Percentiles rank a stretch among this genome's conserved stretches.
Evolutionary conservation across 2,888 invertebrate species (phyloP).

Genomic region (Pteria penguin): DNA sequence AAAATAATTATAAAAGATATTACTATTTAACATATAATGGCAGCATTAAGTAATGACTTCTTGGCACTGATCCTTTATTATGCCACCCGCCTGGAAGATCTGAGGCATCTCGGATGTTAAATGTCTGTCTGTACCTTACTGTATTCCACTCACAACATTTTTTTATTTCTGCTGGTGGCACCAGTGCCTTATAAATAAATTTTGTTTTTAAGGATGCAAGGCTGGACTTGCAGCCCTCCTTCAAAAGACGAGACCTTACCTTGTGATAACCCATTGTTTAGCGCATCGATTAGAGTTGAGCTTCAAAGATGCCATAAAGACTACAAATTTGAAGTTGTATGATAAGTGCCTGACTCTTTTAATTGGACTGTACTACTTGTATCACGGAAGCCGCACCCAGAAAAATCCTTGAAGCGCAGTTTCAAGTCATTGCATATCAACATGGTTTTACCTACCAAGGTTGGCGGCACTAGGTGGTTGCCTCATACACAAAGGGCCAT

Average conservation of each 20-base stretch:
- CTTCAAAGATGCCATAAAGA: conserved; percentile 42
- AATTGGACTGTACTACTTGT: conserved; percentile 38
- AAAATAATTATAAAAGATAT: no score
- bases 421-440: neutral
- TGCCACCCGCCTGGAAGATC: no score
- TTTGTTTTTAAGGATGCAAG: conserved; percentile 14
- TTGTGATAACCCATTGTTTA: conserved; percentile 27
- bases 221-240: conserved; percentile 37
- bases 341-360: conserved; percentile 28
- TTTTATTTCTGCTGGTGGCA: no score
- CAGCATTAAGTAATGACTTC: no score
- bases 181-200: no score
- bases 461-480: neutral
- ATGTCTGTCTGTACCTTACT: no score
- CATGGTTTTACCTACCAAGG: neutral
- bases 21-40: no score
- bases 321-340: conserved; percentile 7
- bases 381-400: conserved; percentile 28
- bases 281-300: conserved; percentile 38
- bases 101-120: no score
- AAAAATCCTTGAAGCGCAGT: conserved; percentile 4
- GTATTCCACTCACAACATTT: no score
- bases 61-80: no score
- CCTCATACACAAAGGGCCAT: neutral
- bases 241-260: conserved; percentile 14